These are phyloP conservation scores for Drosophila prolongata DNA, from an alignment of 2,888 invertebrate genomes.

Conservation along the genomic window DNA sequence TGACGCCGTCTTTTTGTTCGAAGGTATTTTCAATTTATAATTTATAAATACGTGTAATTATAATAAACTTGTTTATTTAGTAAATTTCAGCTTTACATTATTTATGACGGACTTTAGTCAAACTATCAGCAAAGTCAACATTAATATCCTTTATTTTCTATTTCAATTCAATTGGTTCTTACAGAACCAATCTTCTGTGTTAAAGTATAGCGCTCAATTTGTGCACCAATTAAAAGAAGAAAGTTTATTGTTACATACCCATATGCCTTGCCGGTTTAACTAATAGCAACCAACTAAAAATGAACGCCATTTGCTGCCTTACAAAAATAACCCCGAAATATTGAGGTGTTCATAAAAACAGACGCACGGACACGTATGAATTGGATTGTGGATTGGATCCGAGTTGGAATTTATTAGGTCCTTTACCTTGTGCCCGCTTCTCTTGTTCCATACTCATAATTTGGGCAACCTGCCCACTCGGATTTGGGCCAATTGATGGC, in stretches of 20 bases:
- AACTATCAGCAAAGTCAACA: too few relatives aligned
- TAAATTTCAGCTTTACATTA: too few relatives aligned
- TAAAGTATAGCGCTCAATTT: neutral
- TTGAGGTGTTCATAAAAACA: slow-evolving; percentile 35
- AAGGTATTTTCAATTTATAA: too few relatives aligned
- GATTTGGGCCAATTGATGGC: slow-evolving; percentile 35
- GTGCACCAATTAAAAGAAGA: neutral
- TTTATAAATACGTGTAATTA: too few relatives aligned
- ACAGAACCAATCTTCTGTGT: neutral
- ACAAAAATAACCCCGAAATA: slow-evolving; percentile 25
- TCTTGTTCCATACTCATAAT: slow-evolving; percentile 31
- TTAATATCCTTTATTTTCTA: too few relatives aligned
- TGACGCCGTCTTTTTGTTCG: too few relatives aligned
- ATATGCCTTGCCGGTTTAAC: neutral
- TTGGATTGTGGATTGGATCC: slow-evolving; percentile 25
- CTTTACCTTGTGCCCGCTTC: neutral
- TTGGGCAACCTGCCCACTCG: slow-evolving; percentile 28
- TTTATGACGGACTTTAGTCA: too few relatives aligned
- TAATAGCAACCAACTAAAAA: slow-evolving; percentile 9
- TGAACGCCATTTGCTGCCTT: slow-evolving; percentile 21
- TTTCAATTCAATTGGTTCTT: neutral
- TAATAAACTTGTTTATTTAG: too few relatives aligned
- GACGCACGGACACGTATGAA: slow-evolving; percentile 30
- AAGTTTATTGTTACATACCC: neutral
- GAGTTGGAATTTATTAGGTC: slow-evolving; percentile 27